Evolutionary conservation across 2,113 vertebrate species (phyloP).

Genomic region (Platysteira castanea): DNA sequence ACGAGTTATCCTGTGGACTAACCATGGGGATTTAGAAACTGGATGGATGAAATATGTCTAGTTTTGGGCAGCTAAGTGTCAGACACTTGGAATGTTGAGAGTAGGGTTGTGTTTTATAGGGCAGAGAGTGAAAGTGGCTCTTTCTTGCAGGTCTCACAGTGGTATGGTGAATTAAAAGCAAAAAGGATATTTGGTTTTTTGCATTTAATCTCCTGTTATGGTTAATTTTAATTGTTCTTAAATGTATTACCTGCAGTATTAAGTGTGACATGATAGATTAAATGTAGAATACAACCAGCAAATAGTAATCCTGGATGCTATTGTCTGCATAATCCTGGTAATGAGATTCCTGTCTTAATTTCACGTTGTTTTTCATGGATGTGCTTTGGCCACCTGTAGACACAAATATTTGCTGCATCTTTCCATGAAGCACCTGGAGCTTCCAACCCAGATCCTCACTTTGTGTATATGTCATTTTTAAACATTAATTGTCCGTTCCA

Average conservation of each 20-base stretch:
- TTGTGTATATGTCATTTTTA: not conserved
- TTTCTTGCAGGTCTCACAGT: not conserved
- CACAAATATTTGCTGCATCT: not conserved
- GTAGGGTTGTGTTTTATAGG: not conserved
- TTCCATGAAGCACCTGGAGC: not conserved
- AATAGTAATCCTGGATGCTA: not conserved
- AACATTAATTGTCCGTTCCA: not conserved
- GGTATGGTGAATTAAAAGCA: not conserved
- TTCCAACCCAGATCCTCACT: not conserved
- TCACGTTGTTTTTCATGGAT: not conserved
- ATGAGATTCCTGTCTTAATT: not conserved
- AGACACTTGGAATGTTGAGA: not conserved
- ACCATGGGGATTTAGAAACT: not conserved
- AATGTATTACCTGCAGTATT: not conserved
- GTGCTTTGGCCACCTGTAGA: not conserved
- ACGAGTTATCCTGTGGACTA: not conserved
- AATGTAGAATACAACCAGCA: not conserved
- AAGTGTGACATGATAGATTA: not conserved
- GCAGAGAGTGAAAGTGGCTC: not conserved
- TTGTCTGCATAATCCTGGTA: slow-evolving; percentile 11
- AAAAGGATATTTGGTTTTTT: not conserved
- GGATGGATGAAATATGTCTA: not conserved
- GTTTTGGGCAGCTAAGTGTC: not conserved
- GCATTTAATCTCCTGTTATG: not conserved
- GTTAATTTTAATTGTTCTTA: slow-evolving; percentile 8